Evolutionary conservation across 1,140 invertebrate species (phyloP).

Genomic region (Magallana angulata): DNA sequence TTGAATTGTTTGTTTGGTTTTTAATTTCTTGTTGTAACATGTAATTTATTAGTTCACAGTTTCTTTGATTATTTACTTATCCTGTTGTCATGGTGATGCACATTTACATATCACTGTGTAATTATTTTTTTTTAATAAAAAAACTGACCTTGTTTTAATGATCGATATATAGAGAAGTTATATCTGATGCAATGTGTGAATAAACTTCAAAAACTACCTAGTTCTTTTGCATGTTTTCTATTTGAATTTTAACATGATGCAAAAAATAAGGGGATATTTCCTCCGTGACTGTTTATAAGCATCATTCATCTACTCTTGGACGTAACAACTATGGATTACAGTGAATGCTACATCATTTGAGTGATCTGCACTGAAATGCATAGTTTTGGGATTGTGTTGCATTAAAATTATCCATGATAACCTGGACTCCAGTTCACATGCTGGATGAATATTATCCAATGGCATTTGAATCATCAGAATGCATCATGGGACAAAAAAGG

Average conservation of each 20-base stretch:
- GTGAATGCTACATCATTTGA: too few relatives aligned
- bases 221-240: constrained; percentile 13
- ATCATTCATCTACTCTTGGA: too few relatives aligned
- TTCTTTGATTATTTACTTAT: background rate
- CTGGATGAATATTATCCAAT: too few relatives aligned
- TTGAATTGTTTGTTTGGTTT: background rate
- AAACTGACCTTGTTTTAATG: constrained; percentile 18
- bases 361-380: too few relatives aligned
- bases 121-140: background rate
- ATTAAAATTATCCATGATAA: too few relatives aligned
- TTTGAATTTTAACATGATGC: background rate
- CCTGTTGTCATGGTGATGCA: constrained; percentile 18
- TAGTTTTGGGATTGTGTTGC: too few relatives aligned
- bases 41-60: background rate
- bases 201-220: background rate
- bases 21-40: background rate
- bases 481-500: background rate
- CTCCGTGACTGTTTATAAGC: too few relatives aligned
- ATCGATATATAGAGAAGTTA: background rate
- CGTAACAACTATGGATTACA: too few relatives aligned
- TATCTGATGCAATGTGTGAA: constrained; percentile 26
- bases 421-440: too few relatives aligned
- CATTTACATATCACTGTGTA: constrained; percentile 34
- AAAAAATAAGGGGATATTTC: too few relatives aligned
- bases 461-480: background rate